Percentiles rank a stretch among this genome's conserved stretches.
These are phyloP conservation scores for Cercopithecus petaurista DNA, from an alignment of 2,797 vertebrate genomes.

Conservation along the genomic window DNA sequence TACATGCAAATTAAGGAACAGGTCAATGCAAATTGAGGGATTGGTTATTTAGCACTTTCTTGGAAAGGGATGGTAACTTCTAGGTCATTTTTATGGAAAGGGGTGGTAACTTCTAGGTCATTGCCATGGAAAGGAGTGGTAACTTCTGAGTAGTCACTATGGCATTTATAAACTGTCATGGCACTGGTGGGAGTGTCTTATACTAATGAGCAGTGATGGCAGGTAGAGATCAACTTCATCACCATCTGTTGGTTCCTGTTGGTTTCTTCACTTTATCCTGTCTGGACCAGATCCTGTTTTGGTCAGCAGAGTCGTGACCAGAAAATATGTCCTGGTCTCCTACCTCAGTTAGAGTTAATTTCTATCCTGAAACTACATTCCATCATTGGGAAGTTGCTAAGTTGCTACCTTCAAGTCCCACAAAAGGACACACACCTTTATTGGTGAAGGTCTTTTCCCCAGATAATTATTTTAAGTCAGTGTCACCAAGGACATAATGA, in stretches of 20 bases:
- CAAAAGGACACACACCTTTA: neutral
- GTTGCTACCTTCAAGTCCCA: neutral
- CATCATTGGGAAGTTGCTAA: neutral
- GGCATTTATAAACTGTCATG: neutral
- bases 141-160: neutral
- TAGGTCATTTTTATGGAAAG: no score
- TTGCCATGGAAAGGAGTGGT: neutral
- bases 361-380: neutral
- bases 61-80: neutral
- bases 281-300: neutral
- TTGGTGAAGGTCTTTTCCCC: neutral
- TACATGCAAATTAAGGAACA: neutral
- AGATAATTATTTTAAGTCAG: neutral
- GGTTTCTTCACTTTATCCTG: neutral
- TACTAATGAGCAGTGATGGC: neutral
- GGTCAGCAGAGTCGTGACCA: neutral
- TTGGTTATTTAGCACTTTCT: neutral
- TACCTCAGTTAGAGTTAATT: neutral
- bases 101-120: neutral
- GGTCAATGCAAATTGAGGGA: neutral
- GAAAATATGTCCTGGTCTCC: neutral
- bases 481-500: neutral
- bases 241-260: neutral
- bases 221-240: neutral
- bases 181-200: neutral